Percentiles rank a stretch among this genome's conserved stretches.
Evolutionary conservation across 1,140 invertebrate species (phyloP).

Genomic region (Ericerus pela): DNA sequence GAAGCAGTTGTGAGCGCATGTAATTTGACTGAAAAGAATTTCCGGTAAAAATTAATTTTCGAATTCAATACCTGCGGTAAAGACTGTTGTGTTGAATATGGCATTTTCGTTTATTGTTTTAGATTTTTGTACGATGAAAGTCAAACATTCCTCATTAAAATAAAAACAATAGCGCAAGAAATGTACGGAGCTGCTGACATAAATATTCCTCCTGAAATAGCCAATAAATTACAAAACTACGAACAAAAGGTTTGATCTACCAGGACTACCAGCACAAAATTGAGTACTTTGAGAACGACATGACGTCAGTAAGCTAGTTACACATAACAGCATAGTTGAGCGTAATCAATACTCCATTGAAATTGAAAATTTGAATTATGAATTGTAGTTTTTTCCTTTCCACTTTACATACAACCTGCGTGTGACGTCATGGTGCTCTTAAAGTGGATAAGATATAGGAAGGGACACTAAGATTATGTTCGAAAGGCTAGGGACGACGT

Average conservation of each 20-base stretch:
- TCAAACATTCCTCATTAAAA: slow-evolving; percentile 70
- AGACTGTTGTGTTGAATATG: neutral
- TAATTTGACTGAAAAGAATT: slow-evolving; percentile 33
- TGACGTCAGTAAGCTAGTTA: too few species aligned
- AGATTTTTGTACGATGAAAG: slow-evolving; percentile 73
- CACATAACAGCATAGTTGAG: too few species aligned
- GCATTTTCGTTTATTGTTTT: neutral
- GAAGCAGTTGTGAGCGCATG: slow-evolving; percentile 71
- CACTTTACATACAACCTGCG: too few species aligned
- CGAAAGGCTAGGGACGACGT: too few species aligned
- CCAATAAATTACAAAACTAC: slow-evolving; percentile 40
- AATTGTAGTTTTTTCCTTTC: too few species aligned
- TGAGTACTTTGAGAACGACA: too few species aligned
- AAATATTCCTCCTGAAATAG: slow-evolving; percentile 44
- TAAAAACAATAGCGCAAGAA: slow-evolving; percentile 72
- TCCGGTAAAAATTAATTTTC: slow-evolving; percentile 17
- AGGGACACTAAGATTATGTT: too few species aligned
- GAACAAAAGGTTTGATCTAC: slow-evolving; percentile 48
- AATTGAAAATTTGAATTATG: too few species aligned
- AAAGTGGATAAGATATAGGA: too few species aligned
- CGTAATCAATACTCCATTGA: too few species aligned
- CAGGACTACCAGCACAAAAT: too few species aligned
- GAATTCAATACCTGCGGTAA: neutral
- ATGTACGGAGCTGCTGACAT: slow-evolving; percentile 93
- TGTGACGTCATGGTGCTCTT: too few species aligned